Evolutionary conservation across 2,797 vertebrate genomes (phyloP), one percentile per base, ranked within the genome.

Genomic region (Phataginus tetradactyla): DNA sequence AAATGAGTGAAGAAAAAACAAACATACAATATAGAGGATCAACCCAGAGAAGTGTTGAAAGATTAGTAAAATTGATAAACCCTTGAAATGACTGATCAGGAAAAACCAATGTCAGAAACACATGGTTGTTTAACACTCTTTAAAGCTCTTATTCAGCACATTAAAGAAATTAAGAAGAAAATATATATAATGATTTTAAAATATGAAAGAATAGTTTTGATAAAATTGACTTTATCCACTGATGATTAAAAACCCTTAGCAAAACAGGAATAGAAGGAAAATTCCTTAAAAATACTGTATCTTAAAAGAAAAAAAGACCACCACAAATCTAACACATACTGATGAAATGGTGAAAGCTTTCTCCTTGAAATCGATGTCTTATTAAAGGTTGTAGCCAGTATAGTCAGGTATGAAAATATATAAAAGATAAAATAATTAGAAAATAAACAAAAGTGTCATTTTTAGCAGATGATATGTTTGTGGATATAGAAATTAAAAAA

Each of bases 261-360:
- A 85, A 89, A 71, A 80, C 34, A 95, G 14, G 4, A 90, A 90
- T 27, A 90, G 45, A 74, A 72, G 64, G 27, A 51, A 86, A 92
- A 79, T 72, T 71, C 21, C 61, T 95, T 86, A 49, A 39, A 95
- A 94, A 80, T 49, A 9, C 45, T 45, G 45, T 64, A 21, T 81
- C 45, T 77, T 80, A 10, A 49, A 49, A 23, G 15, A n/a, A 66
- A 91, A 90, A 51, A 59, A 78, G 23, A 6, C 61, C 64, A 81
- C 21, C 32, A 6, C 20, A 86, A 86, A 61, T 14, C 55, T 64
- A 85, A 77, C 69, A 81, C 20, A 71, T 17, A 75, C 2, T 90
- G 63, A 87, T 77, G 9, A 87, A 80, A 78, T 66, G n/a, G 29
- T 59, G 20, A 77, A 71, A 78, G 2, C 2, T 66, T 88, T 77